A percentile compares a stretch with the other conserved stretches of the same genome.
These are phyloP conservation scores for Peucedramus taeniatus DNA, from an alignment of 2,113 vertebrate genomes.

Conservation along the genomic window DNA sequence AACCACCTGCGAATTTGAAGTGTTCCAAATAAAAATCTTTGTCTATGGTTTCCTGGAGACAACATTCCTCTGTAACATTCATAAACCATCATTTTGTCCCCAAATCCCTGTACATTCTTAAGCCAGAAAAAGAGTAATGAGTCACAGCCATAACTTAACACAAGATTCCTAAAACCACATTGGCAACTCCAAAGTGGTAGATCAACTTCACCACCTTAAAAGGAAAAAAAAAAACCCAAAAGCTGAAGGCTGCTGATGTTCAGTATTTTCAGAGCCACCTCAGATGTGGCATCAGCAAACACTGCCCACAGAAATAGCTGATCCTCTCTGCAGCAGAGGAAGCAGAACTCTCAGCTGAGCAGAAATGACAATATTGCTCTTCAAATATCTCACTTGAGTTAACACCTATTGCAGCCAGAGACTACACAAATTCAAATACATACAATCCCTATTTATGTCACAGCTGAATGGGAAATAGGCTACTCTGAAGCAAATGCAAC, in stretches of 20 bases:
- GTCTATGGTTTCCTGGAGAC: background rate
- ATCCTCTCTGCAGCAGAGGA: background rate
- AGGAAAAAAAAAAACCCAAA: background rate
- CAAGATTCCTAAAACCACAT: background rate
- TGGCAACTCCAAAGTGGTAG: background rate
- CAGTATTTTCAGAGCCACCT: background rate
- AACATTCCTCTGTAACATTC: background rate
- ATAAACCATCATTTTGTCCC: background rate
- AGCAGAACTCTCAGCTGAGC: background rate
- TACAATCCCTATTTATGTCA: background rate
- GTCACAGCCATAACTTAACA: background rate
- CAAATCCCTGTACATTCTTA: background rate
- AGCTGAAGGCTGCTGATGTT: background rate
- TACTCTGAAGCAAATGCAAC: background rate
- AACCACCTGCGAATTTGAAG: background rate
- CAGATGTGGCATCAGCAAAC: background rate
- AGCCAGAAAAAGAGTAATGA: background rate
- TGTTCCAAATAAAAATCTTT: background rate
- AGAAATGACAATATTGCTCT: background rate
- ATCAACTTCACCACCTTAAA: conserved; percentile 1
- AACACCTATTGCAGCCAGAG: background rate
- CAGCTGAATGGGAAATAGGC: background rate
- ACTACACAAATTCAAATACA: background rate
- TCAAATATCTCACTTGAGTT: background rate
- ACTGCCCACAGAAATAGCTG: background rate